Base-by-base conservation (phyloP, 2,888 invertebrate genomes). In the Amblyteles armatorius region DNA sequence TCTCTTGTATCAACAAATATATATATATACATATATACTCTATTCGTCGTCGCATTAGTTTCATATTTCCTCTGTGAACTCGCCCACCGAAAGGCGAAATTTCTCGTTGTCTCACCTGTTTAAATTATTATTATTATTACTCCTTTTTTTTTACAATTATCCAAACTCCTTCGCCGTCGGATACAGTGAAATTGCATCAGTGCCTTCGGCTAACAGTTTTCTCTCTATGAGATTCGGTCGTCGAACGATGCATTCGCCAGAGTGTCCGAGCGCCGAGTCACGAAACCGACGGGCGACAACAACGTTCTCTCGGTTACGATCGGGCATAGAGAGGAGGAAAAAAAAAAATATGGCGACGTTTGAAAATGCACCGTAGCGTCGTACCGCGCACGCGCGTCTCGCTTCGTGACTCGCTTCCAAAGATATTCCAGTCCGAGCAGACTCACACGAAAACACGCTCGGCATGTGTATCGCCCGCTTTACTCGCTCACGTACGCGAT, bases 321-420 rank as follows among this genome's bases (percentile, higher is more conserved):
- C 29, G 29, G 16, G 26, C 48, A 36, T 19, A 52, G 57, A 68
- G 63, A 79, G 67, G 55, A 72, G 44, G 50, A 63, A 83, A 79
- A 86, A 85, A n/a, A 83, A 83, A 78, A 86, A 88, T 67, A 87
- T 86, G 87, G 86, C 83, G 87, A 68, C 78, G 77, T 87, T 87
- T 85, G 86, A 87, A 87, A 88, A 83, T 86, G 83, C 86, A 83
- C 77, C 72, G 82, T 83, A 82, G 80, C 76, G 80, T 68, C 84
- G 82, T 74, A 26, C n/a, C 44, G 84, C 87, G 87, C 88, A 86
- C 79, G 87, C 87, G 87, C 84, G 16, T 9, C 22, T 3, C 68
- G 29, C 13, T 79, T 36, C 33, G 65, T 74, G 55, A 50, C 73
- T 76, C 76, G 83, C 82, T 88, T 67, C 48, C 85, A 57, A 81